phyloP scores from a whole-genome alignment of 2,888 invertebrate species.

The Sphaerophoria taeniata region DNA sequence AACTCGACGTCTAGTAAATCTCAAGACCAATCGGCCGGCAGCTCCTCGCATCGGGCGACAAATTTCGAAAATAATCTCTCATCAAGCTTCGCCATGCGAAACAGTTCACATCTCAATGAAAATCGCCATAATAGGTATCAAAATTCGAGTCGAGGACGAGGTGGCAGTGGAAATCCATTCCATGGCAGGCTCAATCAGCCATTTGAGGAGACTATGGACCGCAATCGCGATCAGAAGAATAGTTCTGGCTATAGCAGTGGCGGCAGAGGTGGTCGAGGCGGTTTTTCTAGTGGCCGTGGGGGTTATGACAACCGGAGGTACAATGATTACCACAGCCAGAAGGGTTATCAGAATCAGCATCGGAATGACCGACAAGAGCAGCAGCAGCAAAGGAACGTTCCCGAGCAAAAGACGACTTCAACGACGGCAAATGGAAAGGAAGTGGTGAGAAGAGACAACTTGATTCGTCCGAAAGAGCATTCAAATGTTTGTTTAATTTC shows the following conservation, averaged over 20 bases:
- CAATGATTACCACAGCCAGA: constrained; percentile 44
- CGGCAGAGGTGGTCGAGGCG: constrained; percentile 66
- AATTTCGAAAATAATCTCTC: too few species aligned
- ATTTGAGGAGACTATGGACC: constrained; percentile 53
- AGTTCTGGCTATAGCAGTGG: constrained; percentile 57
- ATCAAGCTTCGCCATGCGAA: too few species aligned
- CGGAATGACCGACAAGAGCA: constrained; percentile 45
- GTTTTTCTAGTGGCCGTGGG: constrained; percentile 44
- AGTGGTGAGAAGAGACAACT: too few species aligned
- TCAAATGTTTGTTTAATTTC: not conserved
- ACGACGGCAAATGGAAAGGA: constrained; percentile 53
- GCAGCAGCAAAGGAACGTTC: constrained; percentile 49
- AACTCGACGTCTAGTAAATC: too few species aligned
- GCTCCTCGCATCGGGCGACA: too few species aligned
- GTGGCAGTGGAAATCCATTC: constrained; percentile 51
- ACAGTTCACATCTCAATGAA: constrained; percentile 49
- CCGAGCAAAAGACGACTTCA: constrained; percentile 48
- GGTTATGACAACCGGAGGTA: too few species aligned
- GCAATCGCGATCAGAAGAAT: constrained; percentile 55
- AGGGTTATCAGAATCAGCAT: constrained; percentile 41
- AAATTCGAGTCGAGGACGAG: constrained; percentile 62
- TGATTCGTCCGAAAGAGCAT: too few species aligned
- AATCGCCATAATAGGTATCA: constrained; percentile 55
- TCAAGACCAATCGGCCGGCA: too few species aligned
- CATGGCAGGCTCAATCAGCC: constrained; percentile 58